Conservation (phyloP, 1,140 invertebrate species). For the Venturia canescens region DNA sequence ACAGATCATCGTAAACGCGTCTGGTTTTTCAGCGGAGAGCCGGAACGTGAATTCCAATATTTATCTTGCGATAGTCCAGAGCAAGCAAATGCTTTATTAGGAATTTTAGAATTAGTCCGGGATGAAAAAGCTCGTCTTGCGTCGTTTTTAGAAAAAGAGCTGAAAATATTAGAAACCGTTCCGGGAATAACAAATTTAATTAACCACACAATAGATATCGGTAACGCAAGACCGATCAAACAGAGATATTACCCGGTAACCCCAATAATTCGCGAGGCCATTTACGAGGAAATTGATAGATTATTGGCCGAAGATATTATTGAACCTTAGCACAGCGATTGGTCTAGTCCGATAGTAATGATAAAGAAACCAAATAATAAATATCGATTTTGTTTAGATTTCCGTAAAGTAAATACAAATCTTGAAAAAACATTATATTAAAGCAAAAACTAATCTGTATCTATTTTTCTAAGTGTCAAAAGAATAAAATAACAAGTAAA, state of each 20-base stretch:
- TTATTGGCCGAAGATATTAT: constrained; percentile 55
- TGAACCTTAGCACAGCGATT: constrained; percentile 54
- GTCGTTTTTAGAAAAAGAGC: background rate
- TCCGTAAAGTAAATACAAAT: constrained; percentile 63
- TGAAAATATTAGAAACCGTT: background rate
- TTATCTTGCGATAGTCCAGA: background rate
- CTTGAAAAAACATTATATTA: too few species aligned
- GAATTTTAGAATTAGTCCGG: background rate
- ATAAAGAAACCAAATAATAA: constrained; percentile 56
- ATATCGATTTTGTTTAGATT: constrained; percentile 63
- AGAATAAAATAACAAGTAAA: too few species aligned
- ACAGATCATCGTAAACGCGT: background rate
- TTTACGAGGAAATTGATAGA: constrained; percentile 14
- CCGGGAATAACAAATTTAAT: background rate
- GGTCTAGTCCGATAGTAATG: constrained; percentile 58
- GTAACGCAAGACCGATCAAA: constrained; percentile 16
- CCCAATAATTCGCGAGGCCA: background rate
- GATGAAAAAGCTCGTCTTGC: background rate
- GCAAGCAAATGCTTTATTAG: background rate
- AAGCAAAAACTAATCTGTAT: too few species aligned
- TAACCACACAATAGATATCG: background rate
- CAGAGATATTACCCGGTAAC: constrained; percentile 47
- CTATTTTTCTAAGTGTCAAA: too few species aligned
- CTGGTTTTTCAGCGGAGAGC: background rate
- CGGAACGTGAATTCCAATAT: background rate